phyloP scores from a whole-genome alignment of 2,888 invertebrate genomes.

The Pediacus dermestoides region DNA sequence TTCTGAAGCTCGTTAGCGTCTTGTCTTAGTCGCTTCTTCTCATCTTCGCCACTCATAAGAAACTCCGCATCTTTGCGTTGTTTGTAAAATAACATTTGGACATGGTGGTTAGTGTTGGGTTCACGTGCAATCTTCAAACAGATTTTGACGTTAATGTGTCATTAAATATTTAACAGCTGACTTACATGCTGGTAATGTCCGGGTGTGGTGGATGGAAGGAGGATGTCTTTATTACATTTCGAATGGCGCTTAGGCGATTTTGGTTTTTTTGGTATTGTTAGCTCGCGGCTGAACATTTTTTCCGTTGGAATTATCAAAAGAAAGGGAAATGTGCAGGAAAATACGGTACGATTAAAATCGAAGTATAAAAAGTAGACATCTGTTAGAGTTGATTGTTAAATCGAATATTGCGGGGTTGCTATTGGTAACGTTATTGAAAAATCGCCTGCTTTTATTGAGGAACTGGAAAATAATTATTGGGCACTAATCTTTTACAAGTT shows the following conservation, averaged over 20 bases:
- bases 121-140: constrained; percentile 32
- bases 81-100: constrained; percentile 33
- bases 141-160: constrained; percentile 6
- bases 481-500: too few species aligned
- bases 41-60: constrained; percentile 9
- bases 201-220: constrained; percentile 17
- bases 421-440: too few species aligned
- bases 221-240: constrained; percentile 19
- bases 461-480: too few species aligned
- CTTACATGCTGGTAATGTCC: constrained; percentile 24
- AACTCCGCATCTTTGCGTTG: constrained; percentile 26
- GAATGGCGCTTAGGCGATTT: constrained; percentile 11
- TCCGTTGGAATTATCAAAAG: too few species aligned
- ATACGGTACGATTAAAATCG: too few species aligned
- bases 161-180: constrained; percentile 3
- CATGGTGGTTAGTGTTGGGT: constrained; percentile 37
- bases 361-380: too few species aligned
- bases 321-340: too few species aligned
- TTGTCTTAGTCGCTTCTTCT: constrained; percentile 18
- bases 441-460: too few species aligned
- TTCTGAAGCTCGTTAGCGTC: constrained; percentile 32
- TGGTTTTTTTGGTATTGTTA: constrained; percentile 16
- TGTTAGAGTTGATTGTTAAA: too few species aligned
- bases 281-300: constrained; percentile 21
- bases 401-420: too few species aligned